Conservation (phyloP, 2,888 invertebrate genomes). For the Julus scandinavius region DNA sequence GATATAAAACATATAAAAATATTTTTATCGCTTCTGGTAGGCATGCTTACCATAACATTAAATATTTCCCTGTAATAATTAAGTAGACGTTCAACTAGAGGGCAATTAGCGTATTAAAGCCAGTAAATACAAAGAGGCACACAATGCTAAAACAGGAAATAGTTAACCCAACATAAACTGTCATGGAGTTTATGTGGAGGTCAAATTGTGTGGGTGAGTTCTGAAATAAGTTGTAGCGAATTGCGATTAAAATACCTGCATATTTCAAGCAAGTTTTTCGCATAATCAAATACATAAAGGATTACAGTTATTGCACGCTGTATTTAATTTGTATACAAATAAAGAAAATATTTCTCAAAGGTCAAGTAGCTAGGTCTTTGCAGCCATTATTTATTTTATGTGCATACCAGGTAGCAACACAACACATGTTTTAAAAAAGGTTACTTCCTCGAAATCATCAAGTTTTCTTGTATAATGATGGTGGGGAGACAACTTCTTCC, state of each 20-base stretch:
- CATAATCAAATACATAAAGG: background rate
- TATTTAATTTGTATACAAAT: constrained; percentile 28
- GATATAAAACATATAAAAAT: too few relatives aligned
- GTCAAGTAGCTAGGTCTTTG: constrained; percentile 2
- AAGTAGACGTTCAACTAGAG: background rate
- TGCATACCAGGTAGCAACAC: background rate
- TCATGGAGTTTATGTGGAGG: background rate
- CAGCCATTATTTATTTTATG: background rate
- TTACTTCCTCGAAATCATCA: background rate
- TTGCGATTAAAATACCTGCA: background rate
- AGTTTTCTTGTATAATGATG: background rate
- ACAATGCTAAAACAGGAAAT: background rate
- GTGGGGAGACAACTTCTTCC: background rate
- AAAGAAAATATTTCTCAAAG: background rate
- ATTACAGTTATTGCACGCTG: constrained; percentile 9
- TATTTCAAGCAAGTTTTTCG: background rate
- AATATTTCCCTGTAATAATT: background rate
- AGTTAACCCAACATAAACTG: background rate
- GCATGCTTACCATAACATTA: background rate
- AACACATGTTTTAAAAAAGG: background rate
- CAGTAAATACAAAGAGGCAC: background rate
- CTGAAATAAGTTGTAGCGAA: background rate
- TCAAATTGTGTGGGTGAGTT: constrained; percentile 35
- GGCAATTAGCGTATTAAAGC: background rate
- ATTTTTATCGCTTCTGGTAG: background rate